Percentiles rank a stretch among this genome's conserved stretches.
These are phyloP conservation scores for Echinometra lucunter DNA, from an alignment of 53 echinoderm and acorn worm genomes.

Conservation along the genomic window DNA sequence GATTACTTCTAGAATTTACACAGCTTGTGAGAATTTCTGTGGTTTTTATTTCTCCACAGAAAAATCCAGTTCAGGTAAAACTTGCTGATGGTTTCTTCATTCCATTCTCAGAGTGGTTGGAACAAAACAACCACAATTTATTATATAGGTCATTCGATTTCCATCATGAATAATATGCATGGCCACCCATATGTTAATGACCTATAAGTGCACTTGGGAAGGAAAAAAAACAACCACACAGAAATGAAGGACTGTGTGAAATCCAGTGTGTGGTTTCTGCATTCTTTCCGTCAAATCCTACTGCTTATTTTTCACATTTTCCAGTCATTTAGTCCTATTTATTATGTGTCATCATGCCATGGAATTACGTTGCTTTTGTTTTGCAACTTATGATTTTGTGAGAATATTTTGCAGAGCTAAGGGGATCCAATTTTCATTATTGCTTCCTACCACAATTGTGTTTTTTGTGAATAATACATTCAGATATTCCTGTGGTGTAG, in stretches of 20 bases:
- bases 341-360: not conserved
- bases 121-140: not conserved
- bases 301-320: not conserved
- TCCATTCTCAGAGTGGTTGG: not conserved
- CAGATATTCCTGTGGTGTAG: not conserved
- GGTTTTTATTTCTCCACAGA: no score
- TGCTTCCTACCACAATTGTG: not conserved
- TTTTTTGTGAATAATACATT: not conserved
- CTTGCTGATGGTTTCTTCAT: not conserved
- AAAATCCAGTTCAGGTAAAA: not conserved
- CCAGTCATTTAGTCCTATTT: not conserved
- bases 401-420: not conserved
- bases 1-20: no score
- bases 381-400: not conserved
- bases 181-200: not conserved
- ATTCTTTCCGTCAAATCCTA: not conserved
- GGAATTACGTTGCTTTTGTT: not conserved
- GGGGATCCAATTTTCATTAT: not conserved
- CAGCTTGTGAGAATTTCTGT: not conserved
- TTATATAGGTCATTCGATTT: not conserved
- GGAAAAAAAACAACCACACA: no score
- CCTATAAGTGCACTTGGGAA: not conserved
- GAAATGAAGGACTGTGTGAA: slow-evolving; percentile 7
- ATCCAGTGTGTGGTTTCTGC: not conserved
- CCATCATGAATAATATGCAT: not conserved